Evolutionary conservation across 1,140 invertebrate species (phyloP), one percentile per base, ranked within the genome.

Genomic region (Druon quercuslanigerum): DNA sequence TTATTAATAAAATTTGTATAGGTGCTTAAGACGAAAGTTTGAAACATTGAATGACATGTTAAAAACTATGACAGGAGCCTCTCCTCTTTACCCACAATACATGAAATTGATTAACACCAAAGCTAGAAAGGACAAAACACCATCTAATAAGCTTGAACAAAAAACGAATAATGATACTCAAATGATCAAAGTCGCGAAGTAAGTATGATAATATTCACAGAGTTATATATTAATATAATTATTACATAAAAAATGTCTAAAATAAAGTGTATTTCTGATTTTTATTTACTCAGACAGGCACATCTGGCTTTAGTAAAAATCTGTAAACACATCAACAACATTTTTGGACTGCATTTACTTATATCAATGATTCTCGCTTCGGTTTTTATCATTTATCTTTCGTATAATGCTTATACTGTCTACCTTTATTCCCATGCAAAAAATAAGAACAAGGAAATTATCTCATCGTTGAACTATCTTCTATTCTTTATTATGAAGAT

Each of bases 51-150:
- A 80, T 50, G 19, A 60, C 16, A 14, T 46, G 4, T 70, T 80
- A 20, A 25, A 20, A 60, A 6, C 9, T 16, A 71, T 74, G 56
- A 17, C 66, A 71, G 74, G 75, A 19, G 57, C 25, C 17, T 66
- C 51, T 14, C n/a, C 50, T 14, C 12, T 77, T 50, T 76, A 56
- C 12, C 79, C 79, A 20, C 79, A 77, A 54, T 72, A 80, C 46
- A 74, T 72, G 25, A 77, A 73, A 60, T 14, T 77, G 14, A 54
- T 80, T 13, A 50, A 76, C 11, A 50, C 50, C 17, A 13, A 40
- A 33, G 5, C 14, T 50, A 16, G 16, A 17, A 54, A 19, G 16
- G 5, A 54, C n/a, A 17, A 9, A 54, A 54, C n/a, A 54, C n/a
- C 19, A 17, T 19, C 17, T 54, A 19, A 17, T 16, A n/a, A 54